Evolutionary conservation across 92 coral and sea anemone species (phyloP).

Genomic region (Siderastrea siderea): DNA sequence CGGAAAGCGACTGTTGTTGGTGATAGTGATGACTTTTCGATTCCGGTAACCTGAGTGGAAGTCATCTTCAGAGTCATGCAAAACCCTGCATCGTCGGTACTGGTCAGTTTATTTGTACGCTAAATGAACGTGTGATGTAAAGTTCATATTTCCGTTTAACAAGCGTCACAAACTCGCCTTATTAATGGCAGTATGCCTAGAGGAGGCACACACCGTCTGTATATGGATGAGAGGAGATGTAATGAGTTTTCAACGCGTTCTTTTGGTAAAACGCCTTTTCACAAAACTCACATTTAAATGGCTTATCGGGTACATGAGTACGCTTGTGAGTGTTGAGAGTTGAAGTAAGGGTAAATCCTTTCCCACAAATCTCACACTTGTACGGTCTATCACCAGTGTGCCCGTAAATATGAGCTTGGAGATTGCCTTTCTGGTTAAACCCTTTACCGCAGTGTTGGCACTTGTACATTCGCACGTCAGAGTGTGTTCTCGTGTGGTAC

Average conservation of each 20-base stretch:
- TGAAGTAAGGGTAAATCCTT: slow-evolving; percentile 88
- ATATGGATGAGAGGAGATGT: slow-evolving; percentile 87
- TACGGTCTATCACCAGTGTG: slow-evolving; percentile 92
- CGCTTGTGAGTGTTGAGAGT: slow-evolving; percentile 89
- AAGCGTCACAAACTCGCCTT: too few species aligned
- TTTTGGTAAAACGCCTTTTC: slow-evolving; percentile 90
- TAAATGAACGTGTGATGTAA: too few species aligned
- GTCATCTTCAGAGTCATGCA: too few species aligned
- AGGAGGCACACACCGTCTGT: slow-evolving; percentile 72
- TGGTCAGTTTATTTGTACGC: too few species aligned
- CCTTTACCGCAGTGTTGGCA: slow-evolving; percentile 93
- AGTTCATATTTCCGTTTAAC: too few species aligned
- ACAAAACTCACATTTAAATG: slow-evolving; percentile 81
- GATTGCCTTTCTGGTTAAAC: slow-evolving; percentile 90
- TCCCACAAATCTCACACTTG: slow-evolving; percentile 81
- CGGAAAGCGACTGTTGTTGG: too few species aligned
- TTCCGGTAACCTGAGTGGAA: too few species aligned
- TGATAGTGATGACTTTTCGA: too few species aligned
- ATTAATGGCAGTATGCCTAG: not conserved
- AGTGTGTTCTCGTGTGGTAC: slow-evolving; percentile 94
- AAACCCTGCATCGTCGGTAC: too few species aligned
- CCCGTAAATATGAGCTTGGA: slow-evolving; percentile 87
- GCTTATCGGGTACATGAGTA: slow-evolving; percentile 80
- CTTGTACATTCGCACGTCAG: slow-evolving; percentile 81
- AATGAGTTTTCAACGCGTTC: slow-evolving; percentile 90